These are phyloP conservation scores for Drosophila prostipennis DNA, from an alignment of 2,888 invertebrate species.

Conservation along the genomic window DNA sequence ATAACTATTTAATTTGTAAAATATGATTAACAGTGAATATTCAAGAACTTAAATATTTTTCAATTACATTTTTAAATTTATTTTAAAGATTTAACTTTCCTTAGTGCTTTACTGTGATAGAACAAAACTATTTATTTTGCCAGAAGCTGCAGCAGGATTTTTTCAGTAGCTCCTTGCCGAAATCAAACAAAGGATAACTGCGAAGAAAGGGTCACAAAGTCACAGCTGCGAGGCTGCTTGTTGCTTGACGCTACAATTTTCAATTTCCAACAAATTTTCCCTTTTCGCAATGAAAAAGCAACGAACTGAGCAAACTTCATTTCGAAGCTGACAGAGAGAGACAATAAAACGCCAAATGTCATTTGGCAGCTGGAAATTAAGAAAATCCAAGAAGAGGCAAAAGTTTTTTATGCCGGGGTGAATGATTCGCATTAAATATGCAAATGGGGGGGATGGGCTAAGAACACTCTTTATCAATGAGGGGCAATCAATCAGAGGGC, in stretches of 20 bases:
- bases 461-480: slow-evolving; percentile 37
- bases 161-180: slow-evolving; percentile 27
- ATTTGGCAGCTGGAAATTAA: slow-evolving; percentile 66
- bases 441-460: background rate
- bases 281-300: slow-evolving; percentile 14
- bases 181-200: slow-evolving; percentile 35
- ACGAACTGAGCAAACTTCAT: slow-evolving; percentile 33
- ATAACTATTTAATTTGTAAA: slow-evolving; percentile 12
- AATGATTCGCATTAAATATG: slow-evolving; percentile 37
- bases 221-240: slow-evolving; percentile 63
- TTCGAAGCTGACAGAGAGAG: slow-evolving; percentile 28
- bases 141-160: slow-evolving; percentile 45
- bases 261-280: slow-evolving; percentile 55
- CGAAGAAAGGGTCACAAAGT: slow-evolving; percentile 28
- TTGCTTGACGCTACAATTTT: slow-evolving; percentile 53
- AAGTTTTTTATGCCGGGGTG: slow-evolving; percentile 2
- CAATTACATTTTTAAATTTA: too few relatives aligned
- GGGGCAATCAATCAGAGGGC: slow-evolving; percentile 70
- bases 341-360: slow-evolving; percentile 62
- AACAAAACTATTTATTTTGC: slow-evolving; percentile 18
- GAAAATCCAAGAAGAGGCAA: slow-evolving; percentile 33
- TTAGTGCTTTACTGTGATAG: background rate
- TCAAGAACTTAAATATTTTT: too few relatives aligned
- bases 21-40: too few relatives aligned
- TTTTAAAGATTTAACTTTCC: background rate